Percentiles rank a stretch among this genome's conserved stretches.
Conservation (phyloP, 2,113 vertebrate genomes). For the Tichodroma muraria region DNA sequence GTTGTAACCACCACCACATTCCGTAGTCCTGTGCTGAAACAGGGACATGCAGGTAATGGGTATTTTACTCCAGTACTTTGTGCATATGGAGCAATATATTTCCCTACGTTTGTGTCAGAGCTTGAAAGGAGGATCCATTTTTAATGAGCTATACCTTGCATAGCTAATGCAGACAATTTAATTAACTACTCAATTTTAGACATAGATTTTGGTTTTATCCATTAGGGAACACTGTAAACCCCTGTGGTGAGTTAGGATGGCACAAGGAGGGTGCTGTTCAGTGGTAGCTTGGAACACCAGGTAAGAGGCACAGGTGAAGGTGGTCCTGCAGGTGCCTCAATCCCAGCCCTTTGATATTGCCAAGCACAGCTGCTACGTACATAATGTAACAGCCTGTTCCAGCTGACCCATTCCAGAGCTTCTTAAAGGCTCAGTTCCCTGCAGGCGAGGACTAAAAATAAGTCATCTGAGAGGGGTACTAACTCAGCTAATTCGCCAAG, state of each 20-base stretch:
- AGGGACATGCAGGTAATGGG: background rate
- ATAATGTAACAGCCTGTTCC: background rate
- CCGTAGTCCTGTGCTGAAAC: background rate
- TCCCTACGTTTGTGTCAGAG: background rate
- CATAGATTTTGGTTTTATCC: background rate
- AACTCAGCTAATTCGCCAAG: background rate
- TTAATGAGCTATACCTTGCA: constrained; percentile 4
- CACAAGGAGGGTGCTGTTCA: background rate
- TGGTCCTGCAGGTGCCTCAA: background rate
- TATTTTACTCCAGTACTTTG: background rate
- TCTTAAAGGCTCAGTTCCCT: background rate
- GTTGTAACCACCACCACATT: background rate
- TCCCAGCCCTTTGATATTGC: background rate
- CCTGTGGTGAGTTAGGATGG: background rate
- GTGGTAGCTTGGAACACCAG: background rate
- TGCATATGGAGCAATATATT: background rate
- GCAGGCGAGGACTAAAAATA: background rate
- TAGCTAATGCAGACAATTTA: background rate
- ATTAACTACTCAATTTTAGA: too few relatives aligned
- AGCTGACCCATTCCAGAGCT: background rate
- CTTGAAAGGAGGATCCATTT: constrained; percentile 15
- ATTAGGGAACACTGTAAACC: background rate
- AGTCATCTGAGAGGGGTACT: background rate
- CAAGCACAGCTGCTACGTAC: background rate
- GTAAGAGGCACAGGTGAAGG: background rate